Evolutionary conservation across 2,797 vertebrate species (phyloP).

Genomic region (Scyliorhinus canicula): DNA sequence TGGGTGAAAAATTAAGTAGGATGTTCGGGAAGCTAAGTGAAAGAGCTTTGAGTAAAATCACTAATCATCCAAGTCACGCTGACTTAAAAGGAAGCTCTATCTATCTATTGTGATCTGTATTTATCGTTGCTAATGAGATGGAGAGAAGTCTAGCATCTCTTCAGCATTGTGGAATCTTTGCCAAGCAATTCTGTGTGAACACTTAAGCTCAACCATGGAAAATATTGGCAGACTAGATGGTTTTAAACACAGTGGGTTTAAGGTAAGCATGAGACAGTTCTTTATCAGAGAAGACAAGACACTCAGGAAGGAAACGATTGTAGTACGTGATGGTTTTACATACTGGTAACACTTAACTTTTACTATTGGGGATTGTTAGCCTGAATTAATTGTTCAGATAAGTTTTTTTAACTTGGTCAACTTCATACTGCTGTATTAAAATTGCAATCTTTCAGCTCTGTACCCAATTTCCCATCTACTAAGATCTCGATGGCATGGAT

Average conservation of each 20-base stretch:
- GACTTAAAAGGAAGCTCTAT: conserved; percentile 21
- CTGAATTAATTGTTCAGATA: conserved; percentile 4
- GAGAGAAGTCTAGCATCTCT: neutral
- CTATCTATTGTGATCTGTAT: conserved; percentile 13
- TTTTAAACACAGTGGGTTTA: neutral
- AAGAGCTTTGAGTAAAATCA: conserved; percentile 15
- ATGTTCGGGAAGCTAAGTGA: conserved; percentile 8
- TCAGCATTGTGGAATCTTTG: neutral
- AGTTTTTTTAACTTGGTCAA: neutral
- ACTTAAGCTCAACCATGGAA: neutral
- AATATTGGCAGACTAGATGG: neutral
- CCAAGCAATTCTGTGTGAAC: neutral
- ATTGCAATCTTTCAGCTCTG: neutral
- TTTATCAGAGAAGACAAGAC: conserved; percentile 19
- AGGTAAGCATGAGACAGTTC: conserved; percentile 6
- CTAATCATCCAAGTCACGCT: conserved; percentile 13
- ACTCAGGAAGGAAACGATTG: neutral
- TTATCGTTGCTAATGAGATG: conserved; percentile 14
- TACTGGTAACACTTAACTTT: neutral
- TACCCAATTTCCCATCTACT: neutral
- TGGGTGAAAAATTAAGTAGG: conserved; percentile 16
- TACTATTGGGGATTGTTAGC: conserved; percentile 29
- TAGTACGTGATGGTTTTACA: conserved; percentile 7
- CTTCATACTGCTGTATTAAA: neutral
- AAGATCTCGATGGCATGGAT: neutral